phyloP scores from a whole-genome alignment of 2,888 invertebrate genomes.

The Xestia ashworthii region DNA sequence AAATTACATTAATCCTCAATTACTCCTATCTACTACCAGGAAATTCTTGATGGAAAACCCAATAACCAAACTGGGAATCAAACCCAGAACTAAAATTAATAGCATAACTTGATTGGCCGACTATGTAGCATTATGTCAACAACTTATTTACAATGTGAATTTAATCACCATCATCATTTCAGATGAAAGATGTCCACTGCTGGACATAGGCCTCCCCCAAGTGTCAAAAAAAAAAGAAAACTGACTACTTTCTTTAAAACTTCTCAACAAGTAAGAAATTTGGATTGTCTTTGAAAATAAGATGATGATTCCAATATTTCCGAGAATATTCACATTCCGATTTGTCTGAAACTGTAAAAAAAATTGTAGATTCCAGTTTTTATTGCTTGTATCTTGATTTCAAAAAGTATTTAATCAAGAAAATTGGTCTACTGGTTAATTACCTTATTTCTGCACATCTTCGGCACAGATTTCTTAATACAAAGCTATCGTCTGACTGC shows the following conservation, averaged over 20 bases:
- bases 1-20: no score
- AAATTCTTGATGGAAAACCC: neutral
- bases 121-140: neutral
- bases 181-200: no score
- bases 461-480: conserved; percentile 92
- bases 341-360: neutral
- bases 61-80: neutral
- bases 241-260: no score
- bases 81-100: neutral
- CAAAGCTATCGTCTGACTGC: conserved; percentile 92
- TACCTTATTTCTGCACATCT: conserved; percentile 91
- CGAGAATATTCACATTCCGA: neutral
- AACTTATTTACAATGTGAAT: neutral
- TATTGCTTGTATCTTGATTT: neutral
- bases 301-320: neutral
- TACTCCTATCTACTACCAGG: no score
- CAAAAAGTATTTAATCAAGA: neutral
- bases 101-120: neutral
- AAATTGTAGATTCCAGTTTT: neutral
- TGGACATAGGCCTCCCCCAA: no score
- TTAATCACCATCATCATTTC: neutral
- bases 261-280: neutral
- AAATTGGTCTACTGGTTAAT: conserved; percentile 2
- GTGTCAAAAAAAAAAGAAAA: neutral
- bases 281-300: neutral